Conservation (phyloP, 2,888 invertebrate species). For the Pollenia angustigena region DNA sequence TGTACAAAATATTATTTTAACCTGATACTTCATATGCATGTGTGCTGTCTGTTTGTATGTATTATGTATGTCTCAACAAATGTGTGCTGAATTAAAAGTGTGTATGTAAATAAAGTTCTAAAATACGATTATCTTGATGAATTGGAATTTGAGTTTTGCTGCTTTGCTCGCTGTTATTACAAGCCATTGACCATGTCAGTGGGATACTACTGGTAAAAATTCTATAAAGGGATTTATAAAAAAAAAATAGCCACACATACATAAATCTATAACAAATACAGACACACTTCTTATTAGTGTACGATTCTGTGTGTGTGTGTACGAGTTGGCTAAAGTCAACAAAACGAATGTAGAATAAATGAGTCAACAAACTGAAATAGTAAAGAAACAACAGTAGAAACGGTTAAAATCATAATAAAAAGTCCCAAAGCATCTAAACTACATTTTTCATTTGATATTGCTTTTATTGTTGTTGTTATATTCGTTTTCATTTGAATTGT, state of each 20-base stretch:
- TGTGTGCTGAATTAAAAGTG: conserved; percentile 46
- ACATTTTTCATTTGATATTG: conserved; percentile 51
- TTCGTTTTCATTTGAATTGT: conserved; percentile 24
- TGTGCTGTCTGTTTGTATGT: neutral
- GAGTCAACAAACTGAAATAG: conserved; percentile 68
- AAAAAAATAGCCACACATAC: conserved; percentile 5
- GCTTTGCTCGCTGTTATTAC: conserved; percentile 76
- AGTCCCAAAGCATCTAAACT: conserved; percentile 66
- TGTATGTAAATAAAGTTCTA: conserved; percentile 80
- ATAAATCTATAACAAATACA: conserved; percentile 3
- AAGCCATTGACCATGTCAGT: conserved; percentile 72
- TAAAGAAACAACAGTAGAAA: conserved; percentile 59
- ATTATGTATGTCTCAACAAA: conserved; percentile 3
- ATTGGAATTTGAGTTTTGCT: conserved; percentile 82
- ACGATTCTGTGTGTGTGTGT: neutral
- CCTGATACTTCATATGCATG: neutral
- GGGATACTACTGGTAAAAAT: conserved; percentile 55
- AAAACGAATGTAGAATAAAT: conserved; percentile 63
- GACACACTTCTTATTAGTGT: neutral
- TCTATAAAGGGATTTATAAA: conserved; percentile 38
- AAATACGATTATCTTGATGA: conserved; percentile 83
- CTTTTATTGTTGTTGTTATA: neutral
- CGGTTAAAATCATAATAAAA: conserved; percentile 70
- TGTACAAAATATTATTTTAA: conserved; percentile 50
- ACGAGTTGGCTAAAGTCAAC: conserved; percentile 60